Percentiles rank a stretch among this genome's conserved stretches.
phyloP scores from a whole-genome alignment of 2,113 vertebrate genomes.

The Grus americana region DNA sequence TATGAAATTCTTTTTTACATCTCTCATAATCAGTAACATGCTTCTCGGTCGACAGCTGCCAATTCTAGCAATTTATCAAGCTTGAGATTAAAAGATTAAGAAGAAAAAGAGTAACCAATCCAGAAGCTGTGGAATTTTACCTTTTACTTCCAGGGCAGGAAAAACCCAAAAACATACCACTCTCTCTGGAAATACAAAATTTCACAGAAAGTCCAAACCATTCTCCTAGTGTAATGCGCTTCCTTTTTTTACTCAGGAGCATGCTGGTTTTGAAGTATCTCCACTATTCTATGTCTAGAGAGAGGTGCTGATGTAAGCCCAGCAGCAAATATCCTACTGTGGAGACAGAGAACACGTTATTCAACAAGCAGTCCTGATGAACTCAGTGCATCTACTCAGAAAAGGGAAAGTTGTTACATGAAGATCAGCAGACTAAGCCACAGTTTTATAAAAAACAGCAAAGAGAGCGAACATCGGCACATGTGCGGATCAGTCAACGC shows the following conservation, averaged over 20 bases:
- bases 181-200: not conserved
- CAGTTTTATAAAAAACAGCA: not conserved
- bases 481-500: rapidly evolving
- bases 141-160: not conserved
- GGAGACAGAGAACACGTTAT: not conserved
- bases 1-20: not conserved
- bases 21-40: not conserved
- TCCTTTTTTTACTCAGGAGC: not conserved
- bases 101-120: not conserved
- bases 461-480: not conserved
- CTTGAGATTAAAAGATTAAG: not conserved
- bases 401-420: not conserved
- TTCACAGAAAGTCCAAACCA: not conserved
- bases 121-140: not conserved
- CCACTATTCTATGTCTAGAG: not conserved
- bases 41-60: not conserved
- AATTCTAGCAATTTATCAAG: not conserved
- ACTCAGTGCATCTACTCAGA: not conserved
- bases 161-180: not conserved
- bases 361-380: not conserved
- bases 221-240: not conserved
- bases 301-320: not conserved
- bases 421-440: not conserved
- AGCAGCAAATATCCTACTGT: not conserved
- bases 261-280: rapidly evolving